phyloP scores from a whole-genome alignment of 2,113 vertebrate genomes.

The Stegastes partitus region DNA sequence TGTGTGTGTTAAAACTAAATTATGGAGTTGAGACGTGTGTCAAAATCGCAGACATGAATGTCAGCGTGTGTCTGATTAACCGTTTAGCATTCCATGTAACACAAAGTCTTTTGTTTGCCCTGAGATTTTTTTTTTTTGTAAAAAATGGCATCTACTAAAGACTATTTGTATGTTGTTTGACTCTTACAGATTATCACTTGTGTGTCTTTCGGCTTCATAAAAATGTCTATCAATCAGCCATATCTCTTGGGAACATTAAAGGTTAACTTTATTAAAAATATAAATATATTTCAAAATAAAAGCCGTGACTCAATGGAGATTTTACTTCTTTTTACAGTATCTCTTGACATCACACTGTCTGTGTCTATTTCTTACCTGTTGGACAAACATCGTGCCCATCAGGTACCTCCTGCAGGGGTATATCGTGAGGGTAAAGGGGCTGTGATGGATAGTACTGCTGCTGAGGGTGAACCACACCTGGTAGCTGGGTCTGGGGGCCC shows the following conservation, averaged over 20 bases:
- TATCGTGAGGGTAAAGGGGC: conserved; percentile 86
- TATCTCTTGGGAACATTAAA: neutral
- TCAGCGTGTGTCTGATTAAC: conserved; percentile 34
- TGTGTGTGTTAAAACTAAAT: conserved; percentile 29
- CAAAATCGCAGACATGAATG: conserved; percentile 40
- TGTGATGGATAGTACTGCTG: conserved; percentile 86
- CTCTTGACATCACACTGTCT: neutral
- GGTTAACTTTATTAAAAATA: too few relatives aligned
- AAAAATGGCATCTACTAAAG: too few relatives aligned
- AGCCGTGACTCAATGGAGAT: too few relatives aligned
- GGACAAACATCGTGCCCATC: conserved; percentile 89
- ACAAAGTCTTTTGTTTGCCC: conserved; percentile 53
- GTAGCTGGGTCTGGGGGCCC: conserved; percentile 85
- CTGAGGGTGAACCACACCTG: conserved; percentile 84
- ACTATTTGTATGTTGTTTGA: neutral
- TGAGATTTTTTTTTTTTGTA: conserved; percentile 22
- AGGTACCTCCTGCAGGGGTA: conserved; percentile 93
- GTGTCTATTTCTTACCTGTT: conserved; percentile 85
- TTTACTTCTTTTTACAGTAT: neutral
- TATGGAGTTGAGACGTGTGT: conserved; percentile 38
- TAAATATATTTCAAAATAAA: too few relatives aligned
- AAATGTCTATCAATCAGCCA: neutral
- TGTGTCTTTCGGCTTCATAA: neutral
- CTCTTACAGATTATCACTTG: neutral
- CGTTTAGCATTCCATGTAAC: conserved; percentile 32